Conservation (phyloP, 2,113 vertebrate species). For the Laterallus jamaicensis region DNA sequence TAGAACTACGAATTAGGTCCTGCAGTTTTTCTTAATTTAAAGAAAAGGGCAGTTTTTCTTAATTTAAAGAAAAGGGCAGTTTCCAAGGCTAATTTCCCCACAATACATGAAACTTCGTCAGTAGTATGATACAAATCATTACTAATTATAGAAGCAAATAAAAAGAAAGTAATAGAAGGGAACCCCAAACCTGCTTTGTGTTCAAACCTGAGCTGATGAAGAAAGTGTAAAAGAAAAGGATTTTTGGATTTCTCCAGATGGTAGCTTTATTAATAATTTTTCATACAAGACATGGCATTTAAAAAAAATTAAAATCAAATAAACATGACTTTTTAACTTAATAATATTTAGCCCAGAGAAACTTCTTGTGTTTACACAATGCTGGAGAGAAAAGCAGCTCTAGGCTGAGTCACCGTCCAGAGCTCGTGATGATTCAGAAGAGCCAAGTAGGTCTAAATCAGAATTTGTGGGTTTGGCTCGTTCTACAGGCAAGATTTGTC, state of each 20-base stretch:
- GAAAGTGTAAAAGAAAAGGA: not conserved
- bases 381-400: slow-evolving; percentile 46
- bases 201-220: not conserved
- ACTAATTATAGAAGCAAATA: not conserved
- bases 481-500: not conserved
- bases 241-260: not conserved
- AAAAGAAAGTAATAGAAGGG: not conserved
- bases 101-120: not conserved
- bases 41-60: not conserved
- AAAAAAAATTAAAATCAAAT: not conserved
- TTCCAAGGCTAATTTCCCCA: not conserved
- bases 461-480: slow-evolving; percentile 48
- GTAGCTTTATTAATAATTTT: not conserved
- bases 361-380: slow-evolving; percentile 61
- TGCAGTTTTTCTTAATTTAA: not conserved
- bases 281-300: not conserved
- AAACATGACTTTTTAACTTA: slow-evolving; percentile 45
- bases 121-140: not conserved
- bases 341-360: slow-evolving; percentile 58
- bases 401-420: slow-evolving; percentile 41
- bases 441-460: slow-evolving; percentile 59
- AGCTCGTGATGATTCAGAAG: slow-evolving; percentile 52
- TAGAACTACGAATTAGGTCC: not conserved
- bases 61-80: not conserved
- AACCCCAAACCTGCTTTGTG: not conserved